Evolutionary conservation across 30 jellyfish, hydroid and myxozoan species (phyloP).

Genomic region (Pelagia noctiluca): DNA sequence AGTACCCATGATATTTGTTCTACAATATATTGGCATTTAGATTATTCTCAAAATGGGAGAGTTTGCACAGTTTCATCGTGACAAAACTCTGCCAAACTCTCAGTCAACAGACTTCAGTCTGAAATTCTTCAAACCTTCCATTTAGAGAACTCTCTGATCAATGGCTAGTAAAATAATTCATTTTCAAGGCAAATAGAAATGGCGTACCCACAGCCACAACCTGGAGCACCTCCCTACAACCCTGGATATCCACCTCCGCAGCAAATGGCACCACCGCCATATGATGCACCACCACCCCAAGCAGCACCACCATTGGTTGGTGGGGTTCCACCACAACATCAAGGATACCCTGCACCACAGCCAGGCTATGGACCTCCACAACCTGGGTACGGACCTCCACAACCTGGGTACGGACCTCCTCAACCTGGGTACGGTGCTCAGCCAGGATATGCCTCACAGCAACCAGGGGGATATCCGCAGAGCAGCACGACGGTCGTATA

Average conservation of each 20-base stretch:
- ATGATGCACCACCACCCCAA: slow-evolving; percentile 50
- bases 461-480: slow-evolving; percentile 64
- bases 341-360: slow-evolving; percentile 57
- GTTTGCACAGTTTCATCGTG: too few species aligned
- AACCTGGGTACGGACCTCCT: slow-evolving; percentile 32
- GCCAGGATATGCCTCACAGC: slow-evolving; percentile 48
- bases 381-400: slow-evolving; percentile 58
- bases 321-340: slow-evolving; percentile 48
- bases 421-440: slow-evolving; percentile 35
- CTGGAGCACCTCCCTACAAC: slow-evolving; percentile 42
- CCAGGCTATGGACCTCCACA: slow-evolving; percentile 44
- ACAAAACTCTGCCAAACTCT: too few species aligned
- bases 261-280: slow-evolving; percentile 59
- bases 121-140: too few species aligned
- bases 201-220: slow-evolving; percentile 72
- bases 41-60: too few species aligned
- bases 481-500: slow-evolving; percentile 68
- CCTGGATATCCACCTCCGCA: slow-evolving; percentile 66
- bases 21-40: too few species aligned
- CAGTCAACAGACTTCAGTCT: too few species aligned
- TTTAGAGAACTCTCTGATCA: too few species aligned
- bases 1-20: too few species aligned
- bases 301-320: slow-evolving; percentile 63
- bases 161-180: too few species aligned
- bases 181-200: too few species aligned